These are phyloP conservation scores for Drosophila anceps DNA, from an alignment of 2,888 invertebrate genomes.

Conservation along the genomic window DNA sequence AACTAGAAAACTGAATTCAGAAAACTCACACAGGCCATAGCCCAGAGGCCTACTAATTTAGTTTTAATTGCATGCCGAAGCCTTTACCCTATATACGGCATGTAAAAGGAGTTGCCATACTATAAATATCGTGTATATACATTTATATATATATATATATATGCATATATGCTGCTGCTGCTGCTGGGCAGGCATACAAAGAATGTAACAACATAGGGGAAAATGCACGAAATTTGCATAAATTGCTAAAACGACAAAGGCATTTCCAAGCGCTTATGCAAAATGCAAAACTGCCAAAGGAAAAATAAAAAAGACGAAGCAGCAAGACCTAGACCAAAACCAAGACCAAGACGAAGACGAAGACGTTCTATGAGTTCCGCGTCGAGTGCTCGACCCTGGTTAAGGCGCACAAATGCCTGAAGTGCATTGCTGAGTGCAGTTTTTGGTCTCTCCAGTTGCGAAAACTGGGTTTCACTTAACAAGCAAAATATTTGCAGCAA, in stretches of 20 bases:
- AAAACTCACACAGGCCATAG: conserved; percentile 37
- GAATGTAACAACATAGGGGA: conserved; percentile 79
- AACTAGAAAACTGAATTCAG: conserved; percentile 55
- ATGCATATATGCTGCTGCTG: conserved; percentile 6
- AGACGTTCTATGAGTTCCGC: conserved; percentile 44
- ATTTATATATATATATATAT: not conserved
- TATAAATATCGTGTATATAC: not conserved
- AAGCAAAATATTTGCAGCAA: conserved; percentile 82
- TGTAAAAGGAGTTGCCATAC: not conserved
- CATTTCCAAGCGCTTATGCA: conserved; percentile 81
- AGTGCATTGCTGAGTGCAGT: conserved; percentile 70
- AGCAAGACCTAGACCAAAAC: conserved; percentile 25
- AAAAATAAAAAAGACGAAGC: conserved; percentile 27
- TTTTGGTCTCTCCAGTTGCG: conserved; percentile 22
- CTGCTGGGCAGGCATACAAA: conserved; percentile 56
- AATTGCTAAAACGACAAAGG: conserved; percentile 77
- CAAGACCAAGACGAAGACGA: conserved; percentile 31
- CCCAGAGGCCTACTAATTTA: conserved; percentile 79
- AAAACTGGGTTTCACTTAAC: conserved; percentile 80
- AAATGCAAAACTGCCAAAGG: conserved; percentile 74
- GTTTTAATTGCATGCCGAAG: conserved; percentile 79
- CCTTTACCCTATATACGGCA: conserved; percentile 24
- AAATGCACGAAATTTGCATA: conserved; percentile 81
- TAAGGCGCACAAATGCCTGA: conserved; percentile 68
- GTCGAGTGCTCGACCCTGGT: conserved; percentile 20